Conservation (phyloP, 2,113 vertebrate genomes). For the Oryctolagus cuniculus region DNA sequence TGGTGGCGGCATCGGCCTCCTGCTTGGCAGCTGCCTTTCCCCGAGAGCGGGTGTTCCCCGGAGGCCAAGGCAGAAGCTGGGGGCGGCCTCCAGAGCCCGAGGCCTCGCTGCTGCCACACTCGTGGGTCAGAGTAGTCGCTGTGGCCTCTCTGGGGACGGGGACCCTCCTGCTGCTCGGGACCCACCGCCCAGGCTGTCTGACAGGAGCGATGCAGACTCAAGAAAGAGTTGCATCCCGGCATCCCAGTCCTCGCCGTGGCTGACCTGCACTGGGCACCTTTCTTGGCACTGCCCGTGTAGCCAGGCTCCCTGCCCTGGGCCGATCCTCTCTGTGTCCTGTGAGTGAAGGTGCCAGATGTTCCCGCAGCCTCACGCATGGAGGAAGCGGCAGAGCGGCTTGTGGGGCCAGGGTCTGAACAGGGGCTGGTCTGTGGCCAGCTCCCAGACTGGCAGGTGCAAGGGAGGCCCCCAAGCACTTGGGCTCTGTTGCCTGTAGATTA, state of each 20-base stretch:
- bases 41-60: not conserved
- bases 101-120: not conserved
- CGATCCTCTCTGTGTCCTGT: not conserved
- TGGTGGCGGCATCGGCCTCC: not conserved
- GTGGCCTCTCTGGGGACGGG: not conserved
- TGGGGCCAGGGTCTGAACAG: not conserved
- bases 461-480: not conserved
- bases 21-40: not conserved
- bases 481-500: not conserved
- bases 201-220: not conserved
- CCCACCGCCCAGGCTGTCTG: not conserved
- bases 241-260: not conserved
- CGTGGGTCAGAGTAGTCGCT: not conserved
- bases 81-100: not conserved
- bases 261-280: not conserved
- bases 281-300: too few species aligned
- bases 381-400: not conserved
- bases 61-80: not conserved
- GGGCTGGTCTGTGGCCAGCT: too few species aligned
- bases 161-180: not conserved
- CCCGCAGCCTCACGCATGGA: not conserved
- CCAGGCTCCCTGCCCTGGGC: not conserved
- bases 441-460: accelerated
- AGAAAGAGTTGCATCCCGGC: not conserved
- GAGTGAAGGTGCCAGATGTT: not conserved